A percentile compares a stretch with the other conserved stretches of the same genome.
Conservation (phyloP, 2,888 invertebrate species). For the Mythimna albipuncta region DNA sequence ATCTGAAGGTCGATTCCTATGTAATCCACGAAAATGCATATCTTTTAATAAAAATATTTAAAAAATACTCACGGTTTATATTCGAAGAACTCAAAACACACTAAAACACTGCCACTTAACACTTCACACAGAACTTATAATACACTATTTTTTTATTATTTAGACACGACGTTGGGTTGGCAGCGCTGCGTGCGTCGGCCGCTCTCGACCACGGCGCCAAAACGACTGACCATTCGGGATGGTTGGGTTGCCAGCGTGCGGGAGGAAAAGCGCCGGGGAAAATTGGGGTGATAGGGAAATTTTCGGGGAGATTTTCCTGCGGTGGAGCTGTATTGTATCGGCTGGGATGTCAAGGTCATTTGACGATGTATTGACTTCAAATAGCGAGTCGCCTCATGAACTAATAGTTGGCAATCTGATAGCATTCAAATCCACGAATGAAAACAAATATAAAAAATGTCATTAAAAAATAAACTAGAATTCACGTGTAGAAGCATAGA, state of each 20-base stretch:
- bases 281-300: slow-evolving; percentile 47
- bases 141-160: slow-evolving; percentile 69
- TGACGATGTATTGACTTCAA: neutral
- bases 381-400: no score
- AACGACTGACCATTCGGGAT: slow-evolving; percentile 81
- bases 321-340: neutral
- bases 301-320: slow-evolving; percentile 12
- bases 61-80: slow-evolving; percentile 54
- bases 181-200: slow-evolving; percentile 69
- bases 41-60: slow-evolving; percentile 21
- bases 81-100: slow-evolving; percentile 48
- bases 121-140: slow-evolving; percentile 62
- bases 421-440: no score
- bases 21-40: slow-evolving; percentile 55
- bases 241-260: slow-evolving; percentile 73
- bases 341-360: slow-evolving; percentile 16
- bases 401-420: no score
- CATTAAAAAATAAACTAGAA: neutral
- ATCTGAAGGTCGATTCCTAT: slow-evolving; percentile 58
- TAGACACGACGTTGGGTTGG: slow-evolving; percentile 69
- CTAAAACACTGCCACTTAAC: slow-evolving; percentile 68
- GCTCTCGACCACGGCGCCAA: slow-evolving; percentile 79
- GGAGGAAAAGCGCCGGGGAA: slow-evolving; percentile 64
- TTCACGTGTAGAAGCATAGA: neutral
- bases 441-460: neutral